Conservation (phyloP, 1,140 invertebrate genomes). For the Physella acuta region DNA sequence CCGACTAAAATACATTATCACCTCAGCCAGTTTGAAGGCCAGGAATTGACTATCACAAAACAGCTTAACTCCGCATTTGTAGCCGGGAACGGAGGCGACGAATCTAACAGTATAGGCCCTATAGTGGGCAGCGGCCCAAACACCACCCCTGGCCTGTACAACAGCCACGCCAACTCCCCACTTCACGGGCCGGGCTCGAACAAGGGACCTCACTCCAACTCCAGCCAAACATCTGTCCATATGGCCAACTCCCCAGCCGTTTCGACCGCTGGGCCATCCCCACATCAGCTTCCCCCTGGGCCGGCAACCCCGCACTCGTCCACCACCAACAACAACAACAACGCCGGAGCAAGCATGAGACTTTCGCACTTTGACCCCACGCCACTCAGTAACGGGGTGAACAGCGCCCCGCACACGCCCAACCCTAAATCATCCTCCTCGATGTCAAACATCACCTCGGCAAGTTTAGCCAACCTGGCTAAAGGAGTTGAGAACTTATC, state of each 20-base stretch:
- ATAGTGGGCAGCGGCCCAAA: background rate
- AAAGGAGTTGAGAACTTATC: conserved; percentile 60
- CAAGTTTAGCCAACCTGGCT: conserved; percentile 57
- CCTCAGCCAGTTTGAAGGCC: conserved; percentile 90
- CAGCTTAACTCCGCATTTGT: conserved; percentile 74
- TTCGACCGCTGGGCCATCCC: conserved; percentile 8
- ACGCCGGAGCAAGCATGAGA: conserved; percentile 50
- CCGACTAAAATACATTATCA: conserved; percentile 91
- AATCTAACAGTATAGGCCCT: conserved; percentile 24
- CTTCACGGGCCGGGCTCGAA: conserved; percentile 14
- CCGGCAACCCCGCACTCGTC: conserved; percentile 33
- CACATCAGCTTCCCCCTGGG: conserved; percentile 34
- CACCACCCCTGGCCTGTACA: background rate
- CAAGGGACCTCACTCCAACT: conserved; percentile 51
- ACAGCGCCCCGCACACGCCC: conserved; percentile 35
- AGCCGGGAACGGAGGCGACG: conserved; percentile 6
- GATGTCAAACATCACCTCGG: conserved; percentile 59
- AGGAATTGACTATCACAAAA: conserved; percentile 94
- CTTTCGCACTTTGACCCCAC: conserved; percentile 53
- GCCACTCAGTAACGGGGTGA: conserved; percentile 27
- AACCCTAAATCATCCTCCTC: conserved; percentile 36
- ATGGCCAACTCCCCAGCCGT: conserved; percentile 14
- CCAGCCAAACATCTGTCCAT: conserved; percentile 48
- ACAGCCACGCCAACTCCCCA: conserved; percentile 26
- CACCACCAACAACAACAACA: conserved; percentile 39